Conservation (phyloP, 1,140 invertebrate species). For the Anastrepha obliqua region DNA sequence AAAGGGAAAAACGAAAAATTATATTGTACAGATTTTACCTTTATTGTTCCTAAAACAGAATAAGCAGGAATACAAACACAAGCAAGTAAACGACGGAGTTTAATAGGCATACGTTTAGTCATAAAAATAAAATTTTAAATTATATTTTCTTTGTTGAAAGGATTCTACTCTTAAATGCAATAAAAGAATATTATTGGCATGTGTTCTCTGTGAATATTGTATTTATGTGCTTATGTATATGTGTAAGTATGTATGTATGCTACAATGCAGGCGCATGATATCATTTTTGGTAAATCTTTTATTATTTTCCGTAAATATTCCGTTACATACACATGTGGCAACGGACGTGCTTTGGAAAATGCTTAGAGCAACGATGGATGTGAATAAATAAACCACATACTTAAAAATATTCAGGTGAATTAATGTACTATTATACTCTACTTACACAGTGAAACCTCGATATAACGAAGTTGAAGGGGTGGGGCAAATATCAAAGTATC, state of each 20-base stretch:
- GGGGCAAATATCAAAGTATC: too few relatives aligned
- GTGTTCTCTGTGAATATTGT: background rate
- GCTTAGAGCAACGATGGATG: too few relatives aligned
- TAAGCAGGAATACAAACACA: background rate
- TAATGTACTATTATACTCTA: background rate
- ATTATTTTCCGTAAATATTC: conserved; percentile 2
- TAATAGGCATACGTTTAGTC: background rate
- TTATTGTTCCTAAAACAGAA: conserved; percentile 5
- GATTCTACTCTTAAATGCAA: background rate
- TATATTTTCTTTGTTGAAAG: conserved; percentile 3
- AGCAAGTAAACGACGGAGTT: background rate
- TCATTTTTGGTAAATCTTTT: conserved; percentile 29
- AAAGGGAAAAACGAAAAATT: background rate
- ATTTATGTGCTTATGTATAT: background rate
- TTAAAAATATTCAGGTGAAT: conserved; percentile 10
- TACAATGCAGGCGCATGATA: background rate
- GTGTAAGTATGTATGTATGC: background rate
- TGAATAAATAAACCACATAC: background rate
- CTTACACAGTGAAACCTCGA: too few relatives aligned
- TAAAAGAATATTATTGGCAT: background rate
- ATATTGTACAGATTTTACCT: conserved; percentile 29
- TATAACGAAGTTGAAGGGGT: too few relatives aligned
- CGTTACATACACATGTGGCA: background rate
- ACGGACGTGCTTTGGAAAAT: background rate
- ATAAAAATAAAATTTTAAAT: background rate